phyloP scores from a whole-genome alignment of 2,888 invertebrate species.

The Leucophenga maculata region DNA sequence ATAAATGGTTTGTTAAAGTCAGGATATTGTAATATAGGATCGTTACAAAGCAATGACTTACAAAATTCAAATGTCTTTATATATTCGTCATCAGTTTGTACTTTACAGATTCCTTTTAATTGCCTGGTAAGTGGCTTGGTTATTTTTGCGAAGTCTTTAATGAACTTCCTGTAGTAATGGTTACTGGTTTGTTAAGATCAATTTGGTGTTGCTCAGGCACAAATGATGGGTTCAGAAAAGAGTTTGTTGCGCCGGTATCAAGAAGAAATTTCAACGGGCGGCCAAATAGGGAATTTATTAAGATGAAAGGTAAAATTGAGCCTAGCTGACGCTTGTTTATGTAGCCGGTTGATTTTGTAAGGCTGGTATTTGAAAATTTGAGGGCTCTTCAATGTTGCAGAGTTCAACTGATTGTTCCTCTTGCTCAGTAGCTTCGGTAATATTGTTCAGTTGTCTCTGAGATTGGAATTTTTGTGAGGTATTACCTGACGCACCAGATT shows the following conservation, averaged over 20 bases:
- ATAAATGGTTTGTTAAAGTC: slow-evolving; percentile 32
- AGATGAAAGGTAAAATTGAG: background rate
- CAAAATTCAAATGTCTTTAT: too few relatives aligned
- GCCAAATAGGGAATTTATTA: background rate
- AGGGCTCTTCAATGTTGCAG: background rate
- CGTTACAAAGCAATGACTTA: background rate
- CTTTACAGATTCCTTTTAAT: too few relatives aligned
- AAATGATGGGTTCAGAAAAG: background rate
- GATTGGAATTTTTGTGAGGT: too few relatives aligned
- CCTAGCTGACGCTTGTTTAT: background rate
- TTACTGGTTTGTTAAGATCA: background rate
- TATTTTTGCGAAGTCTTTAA: too few relatives aligned
- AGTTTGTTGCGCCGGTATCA: background rate
- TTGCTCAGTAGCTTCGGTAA: too few relatives aligned
- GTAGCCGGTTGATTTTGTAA: background rate
- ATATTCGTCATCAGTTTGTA: too few relatives aligned
- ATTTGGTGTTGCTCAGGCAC: background rate
- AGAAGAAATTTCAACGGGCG: background rate
- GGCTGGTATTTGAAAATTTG: too few relatives aligned
- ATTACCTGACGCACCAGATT: too few relatives aligned
- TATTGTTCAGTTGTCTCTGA: too few relatives aligned
- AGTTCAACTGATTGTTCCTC: too few relatives aligned
- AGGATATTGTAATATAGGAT: slow-evolving; percentile 30
- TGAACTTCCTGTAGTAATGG: background rate
- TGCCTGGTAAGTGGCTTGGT: too few relatives aligned